phyloP scores from a whole-genome alignment of 2,113 vertebrate species.

The Sarotherodon lohbergeri region DNA sequence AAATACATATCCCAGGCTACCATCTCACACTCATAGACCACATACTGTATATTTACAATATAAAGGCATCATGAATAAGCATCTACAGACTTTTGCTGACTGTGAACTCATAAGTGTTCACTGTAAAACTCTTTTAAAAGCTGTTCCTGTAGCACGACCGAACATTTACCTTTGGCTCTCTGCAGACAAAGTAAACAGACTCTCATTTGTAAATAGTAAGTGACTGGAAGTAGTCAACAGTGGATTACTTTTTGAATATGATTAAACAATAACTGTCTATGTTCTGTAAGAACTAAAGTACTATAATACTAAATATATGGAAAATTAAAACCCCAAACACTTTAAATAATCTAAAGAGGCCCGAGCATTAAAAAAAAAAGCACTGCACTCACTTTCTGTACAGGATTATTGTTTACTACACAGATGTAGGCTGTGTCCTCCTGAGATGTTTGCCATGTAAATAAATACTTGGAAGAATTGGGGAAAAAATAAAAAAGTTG shows the following conservation, averaged over 20 bases:
- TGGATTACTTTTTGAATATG: background rate
- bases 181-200: constrained; percentile 43
- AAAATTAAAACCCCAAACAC: background rate
- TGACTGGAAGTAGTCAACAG: constrained; percentile 51
- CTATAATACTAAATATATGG: background rate
- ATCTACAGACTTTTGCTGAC: constrained; percentile 2
- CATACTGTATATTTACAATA: constrained; percentile 14
- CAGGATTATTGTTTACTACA: background rate
- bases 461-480: background rate
- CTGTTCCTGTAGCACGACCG: background rate
- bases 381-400: background rate
- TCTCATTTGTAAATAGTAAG: constrained; percentile 51
- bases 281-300: background rate
- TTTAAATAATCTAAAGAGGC: background rate
- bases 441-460: background rate
- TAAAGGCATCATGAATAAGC: constrained; percentile 56
- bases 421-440: background rate
- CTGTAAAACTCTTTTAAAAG: background rate
- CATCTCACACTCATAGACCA: background rate
- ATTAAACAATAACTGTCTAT: background rate
- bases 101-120: background rate
- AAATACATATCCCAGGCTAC: background rate
- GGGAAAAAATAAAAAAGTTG: background rate
- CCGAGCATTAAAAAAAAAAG: background rate
- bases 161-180: constrained; percentile 16